Base-by-base conservation (phyloP, 1,140 invertebrate genomes). In the Teleogryllus occipitalis region DNA sequence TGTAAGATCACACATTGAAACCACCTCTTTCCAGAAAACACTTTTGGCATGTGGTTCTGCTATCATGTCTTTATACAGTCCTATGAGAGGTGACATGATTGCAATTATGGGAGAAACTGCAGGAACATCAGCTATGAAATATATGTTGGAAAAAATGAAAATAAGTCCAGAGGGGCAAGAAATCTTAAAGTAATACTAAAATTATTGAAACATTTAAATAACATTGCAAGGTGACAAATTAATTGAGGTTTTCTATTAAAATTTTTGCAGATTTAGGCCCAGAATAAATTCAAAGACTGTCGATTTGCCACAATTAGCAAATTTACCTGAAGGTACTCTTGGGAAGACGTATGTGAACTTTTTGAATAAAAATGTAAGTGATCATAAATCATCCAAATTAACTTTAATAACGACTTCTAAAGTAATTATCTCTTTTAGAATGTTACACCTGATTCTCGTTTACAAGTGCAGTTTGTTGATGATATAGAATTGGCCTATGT, bases 401-500 rank as follows among this genome's bases (percentile, higher is more conserved):
- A 18, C 6, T 18, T 47, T 18, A n/a, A 76, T 3, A 21, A 76
- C 5, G 18, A 76, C 14, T 3, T 22, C 2, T 18, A 21, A 21
- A 10, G 14, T 76, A 14, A 21, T 47, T 49, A 73, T 83, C 83
- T 81, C 83, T 87, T 87, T 18, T 82, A 95, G 92, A 91, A 94
- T 83, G 95, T 98, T n/a, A 96, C 94, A 18, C 96, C 98, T 7
- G 97, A 99, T 88, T 93, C 94, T 54, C 89, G 98, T 82, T 86
- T 92, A 81, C 88, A 92, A 49, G 97, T 99, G 0, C 92, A 94
- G 83, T 99, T 98, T 87, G 90, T 99, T 47, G 92, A 97, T 83
- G 95, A 99, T 87, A 86, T 92, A 8, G 93, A 98, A 81, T 86
- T 98, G 78, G 96, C 96, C 22, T 99, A 99, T 88, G 93, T 99